Conservation (phyloP, 2,113 vertebrate genomes). For the Mormyrus iriodes region DNA sequence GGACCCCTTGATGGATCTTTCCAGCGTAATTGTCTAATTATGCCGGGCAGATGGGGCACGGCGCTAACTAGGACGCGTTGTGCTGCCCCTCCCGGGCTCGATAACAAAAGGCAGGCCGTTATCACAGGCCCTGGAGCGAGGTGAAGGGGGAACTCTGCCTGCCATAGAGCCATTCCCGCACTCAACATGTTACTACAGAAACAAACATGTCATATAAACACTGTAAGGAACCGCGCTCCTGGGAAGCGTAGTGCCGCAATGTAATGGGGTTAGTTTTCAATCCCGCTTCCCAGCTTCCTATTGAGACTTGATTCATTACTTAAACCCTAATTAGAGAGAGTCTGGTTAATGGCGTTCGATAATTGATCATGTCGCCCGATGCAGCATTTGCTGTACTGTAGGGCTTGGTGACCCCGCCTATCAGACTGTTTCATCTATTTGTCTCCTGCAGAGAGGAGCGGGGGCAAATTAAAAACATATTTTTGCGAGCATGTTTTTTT, state of each 20-base stretch:
- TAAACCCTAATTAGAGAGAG: conserved; percentile 61
- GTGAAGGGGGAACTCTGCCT: conserved; percentile 51
- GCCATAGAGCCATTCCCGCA: conserved; percentile 59
- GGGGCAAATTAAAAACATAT: conserved; percentile 44
- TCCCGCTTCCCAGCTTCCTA: conserved; percentile 51
- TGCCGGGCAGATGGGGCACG: conserved; percentile 63
- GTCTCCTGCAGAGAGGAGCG: conserved; percentile 44
- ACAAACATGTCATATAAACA: conserved; percentile 63
- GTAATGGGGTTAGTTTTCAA: conserved; percentile 59
- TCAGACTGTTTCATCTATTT: conserved; percentile 50
- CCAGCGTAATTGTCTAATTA: conserved; percentile 67
- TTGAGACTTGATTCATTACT: conserved; percentile 51
- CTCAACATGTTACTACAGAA: conserved; percentile 65
- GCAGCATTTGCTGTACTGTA: conserved; percentile 39
- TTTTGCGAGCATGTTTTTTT: conserved; percentile 14
- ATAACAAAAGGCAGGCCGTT: conserved; percentile 64
- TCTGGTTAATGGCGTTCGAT: conserved; percentile 46
- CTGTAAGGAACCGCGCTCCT: conserved; percentile 52
- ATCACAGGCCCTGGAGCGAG: conserved; percentile 58
- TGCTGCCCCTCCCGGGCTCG: conserved; percentile 61
- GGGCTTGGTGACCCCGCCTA: conserved; percentile 47
- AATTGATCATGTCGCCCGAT: conserved; percentile 57
- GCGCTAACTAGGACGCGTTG: conserved; percentile 68
- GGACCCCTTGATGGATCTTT: conserved; percentile 63
- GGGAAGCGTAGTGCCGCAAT: conserved; percentile 57